These are phyloP conservation scores for Penaeus vannamei DNA, from an alignment of 1,140 invertebrate species.

Conservation along the genomic window DNA sequence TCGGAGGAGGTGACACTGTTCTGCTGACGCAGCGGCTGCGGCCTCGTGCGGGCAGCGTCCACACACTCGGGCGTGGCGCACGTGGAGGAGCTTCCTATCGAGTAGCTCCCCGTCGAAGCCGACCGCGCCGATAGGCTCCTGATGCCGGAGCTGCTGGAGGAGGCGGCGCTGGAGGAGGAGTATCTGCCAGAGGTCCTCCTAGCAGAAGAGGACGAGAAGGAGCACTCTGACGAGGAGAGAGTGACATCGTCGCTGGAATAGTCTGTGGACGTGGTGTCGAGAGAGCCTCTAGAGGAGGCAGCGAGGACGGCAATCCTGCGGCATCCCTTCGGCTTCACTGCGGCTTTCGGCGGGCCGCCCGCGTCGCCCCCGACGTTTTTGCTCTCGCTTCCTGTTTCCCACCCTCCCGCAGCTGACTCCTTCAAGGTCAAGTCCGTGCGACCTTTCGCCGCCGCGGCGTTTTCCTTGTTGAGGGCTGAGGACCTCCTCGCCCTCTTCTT, in stretches of 20 bases:
- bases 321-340: too few relatives aligned
- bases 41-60: too few relatives aligned
- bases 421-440: constrained; percentile 6
- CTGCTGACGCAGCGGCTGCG: not conserved
- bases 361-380: too few relatives aligned
- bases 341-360: too few relatives aligned
- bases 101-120: not conserved
- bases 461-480: not conserved
- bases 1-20: constrained; percentile 20
- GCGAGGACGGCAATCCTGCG: too few relatives aligned
- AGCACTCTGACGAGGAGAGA: not conserved
- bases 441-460: not conserved
- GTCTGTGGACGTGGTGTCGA: too few relatives aligned
- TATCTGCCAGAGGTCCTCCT: not conserved
- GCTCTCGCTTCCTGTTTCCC: constrained; percentile 1
- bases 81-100: not conserved
- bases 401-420: not conserved
- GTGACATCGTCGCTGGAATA: too few relatives aligned
- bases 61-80: constrained; percentile 8
- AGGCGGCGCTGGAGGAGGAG: constrained; percentile 4
- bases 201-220: not conserved
- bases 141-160: not conserved
- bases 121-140: not conserved
- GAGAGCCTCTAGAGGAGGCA: too few relatives aligned
- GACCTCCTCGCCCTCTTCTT: not conserved